Base-by-base conservation (phyloP, 2,888 invertebrate genomes). In the Anoplius nigerrimus region DNA sequence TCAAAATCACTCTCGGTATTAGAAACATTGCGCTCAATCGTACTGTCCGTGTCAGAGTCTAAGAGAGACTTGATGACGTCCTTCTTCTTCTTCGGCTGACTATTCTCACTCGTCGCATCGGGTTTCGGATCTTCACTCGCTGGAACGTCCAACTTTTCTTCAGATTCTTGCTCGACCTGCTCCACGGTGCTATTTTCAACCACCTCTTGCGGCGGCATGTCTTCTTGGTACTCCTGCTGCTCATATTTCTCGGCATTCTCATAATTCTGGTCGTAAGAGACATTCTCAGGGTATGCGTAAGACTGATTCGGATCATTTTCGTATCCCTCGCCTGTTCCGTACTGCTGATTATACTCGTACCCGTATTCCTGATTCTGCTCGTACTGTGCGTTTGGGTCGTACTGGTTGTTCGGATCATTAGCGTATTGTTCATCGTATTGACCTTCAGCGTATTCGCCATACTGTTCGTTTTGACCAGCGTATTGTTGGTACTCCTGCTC, bases 1-100 rank as follows among this genome's bases (percentile, higher is more conserved):
- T 88, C 86, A 69, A 86, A 88, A 70, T 88, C 88, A 62, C 88
- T 88, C 46, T 88, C 88, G 2, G 86, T 83, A 51, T 88, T 88
- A 0, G 88, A 86, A 4, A 81, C 78, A 57, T 88, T 87, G 63
- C 78, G 77, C 58, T 88, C 88, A 18, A 88, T 86, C 0, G 85
- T 84, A 56, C 87, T 88, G 3, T 88, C 88, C 0, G 88, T 86
- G 42, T 88, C 88, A 0, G 88, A 87, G 42, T 88, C 87, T 18
- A 87, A 66, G 6, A 86, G 74, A 2, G 82, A 80, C 52, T 78
- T 84, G 15, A 85, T 85, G 0, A 81, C 80, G 48, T 85, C 83
- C 59, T 85, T 87, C 65, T 81, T 82, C 67, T 81, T 84, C 52
- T 78, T 82, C 8, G 62, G 16, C 4, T 72, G 68, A 51, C 71